phyloP scores from a whole-genome alignment of 1,140 invertebrate genomes.

The Pteromalus puparum region DNA sequence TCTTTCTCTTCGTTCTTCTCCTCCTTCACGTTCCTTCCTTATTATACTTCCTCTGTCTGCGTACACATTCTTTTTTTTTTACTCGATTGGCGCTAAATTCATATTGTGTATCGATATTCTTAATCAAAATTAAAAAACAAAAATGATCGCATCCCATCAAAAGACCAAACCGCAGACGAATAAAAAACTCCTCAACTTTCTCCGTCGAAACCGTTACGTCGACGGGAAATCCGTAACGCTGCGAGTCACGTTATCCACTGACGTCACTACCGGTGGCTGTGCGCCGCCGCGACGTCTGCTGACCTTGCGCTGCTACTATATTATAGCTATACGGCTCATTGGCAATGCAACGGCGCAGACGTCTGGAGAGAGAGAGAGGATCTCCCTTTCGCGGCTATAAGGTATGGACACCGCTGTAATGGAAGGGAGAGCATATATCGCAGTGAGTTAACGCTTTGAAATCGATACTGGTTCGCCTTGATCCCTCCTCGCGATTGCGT shows the following conservation, averaged over 20 bases:
- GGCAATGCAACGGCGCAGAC: constrained; percentile 40
- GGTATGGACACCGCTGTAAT: too few relatives aligned
- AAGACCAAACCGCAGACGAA: neutral
- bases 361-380: neutral
- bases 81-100: neutral
- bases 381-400: neutral
- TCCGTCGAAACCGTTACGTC: constrained; percentile 22
- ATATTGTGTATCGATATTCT: too few relatives aligned
- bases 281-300: constrained; percentile 58
- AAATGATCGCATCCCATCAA: too few relatives aligned
- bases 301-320: constrained; percentile 57
- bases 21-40: neutral
- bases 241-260: constrained; percentile 52
- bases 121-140: too few relatives aligned
- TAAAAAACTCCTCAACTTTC: constrained; percentile 23
- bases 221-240: constrained; percentile 48
- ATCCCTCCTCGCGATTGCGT: neutral
- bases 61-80: neutral
- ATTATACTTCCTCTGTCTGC: constrained; percentile 3
- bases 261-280: constrained; percentile 53
- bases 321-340: constrained; percentile 54
- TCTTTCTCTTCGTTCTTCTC: neutral
- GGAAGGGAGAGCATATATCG: neutral
- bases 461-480: neutral
- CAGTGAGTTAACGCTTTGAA: neutral